phyloP scores from a whole-genome alignment of 2,888 invertebrate species.

The Neelides folsomi region DNA sequence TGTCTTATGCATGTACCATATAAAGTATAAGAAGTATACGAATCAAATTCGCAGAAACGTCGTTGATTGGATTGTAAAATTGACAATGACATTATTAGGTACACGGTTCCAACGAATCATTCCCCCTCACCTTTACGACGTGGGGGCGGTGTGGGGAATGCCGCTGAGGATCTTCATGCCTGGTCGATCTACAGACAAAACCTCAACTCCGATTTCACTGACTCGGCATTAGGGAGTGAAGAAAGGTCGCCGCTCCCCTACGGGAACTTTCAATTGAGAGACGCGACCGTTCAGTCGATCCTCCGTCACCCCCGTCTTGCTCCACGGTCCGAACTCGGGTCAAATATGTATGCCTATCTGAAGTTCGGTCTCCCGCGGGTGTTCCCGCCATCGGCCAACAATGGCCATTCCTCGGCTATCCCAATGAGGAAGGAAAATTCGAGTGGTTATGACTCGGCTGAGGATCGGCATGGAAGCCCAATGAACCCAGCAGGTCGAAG shows the following conservation, averaged over 20 bases:
- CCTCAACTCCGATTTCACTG: constrained; percentile 86
- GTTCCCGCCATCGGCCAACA: constrained; percentile 63
- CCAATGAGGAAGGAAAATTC: constrained; percentile 58
- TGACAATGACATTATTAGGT: not conserved
- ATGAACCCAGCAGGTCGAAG: not conserved
- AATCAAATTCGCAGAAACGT: too few relatives aligned
- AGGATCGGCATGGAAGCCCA: constrained; percentile 15
- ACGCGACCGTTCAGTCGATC: constrained; percentile 85
- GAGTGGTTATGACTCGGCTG: constrained; percentile 50
- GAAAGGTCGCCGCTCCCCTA: constrained; percentile 86
- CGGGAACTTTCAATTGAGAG: constrained; percentile 83
- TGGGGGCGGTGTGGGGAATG: constrained; percentile 39
- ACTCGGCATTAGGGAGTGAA: constrained; percentile 80
- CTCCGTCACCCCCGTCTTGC: constrained; percentile 59
- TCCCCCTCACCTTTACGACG: constrained; percentile 8
- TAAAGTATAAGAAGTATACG: too few relatives aligned
- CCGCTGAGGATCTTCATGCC: constrained; percentile 83
- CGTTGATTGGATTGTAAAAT: too few relatives aligned
- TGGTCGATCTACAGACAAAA: constrained; percentile 88
- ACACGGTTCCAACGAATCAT: constrained; percentile 8
- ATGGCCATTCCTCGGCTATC: constrained; percentile 45
- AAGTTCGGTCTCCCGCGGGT: constrained; percentile 87
- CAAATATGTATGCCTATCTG: constrained; percentile 84
- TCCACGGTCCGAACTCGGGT: constrained; percentile 57
- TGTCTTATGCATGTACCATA: too few relatives aligned